Percentiles rank a stretch among this genome's conserved stretches.
phyloP scores from a whole-genome alignment of 2,113 vertebrate species.

The Campylomormyrus numenius region DNA sequence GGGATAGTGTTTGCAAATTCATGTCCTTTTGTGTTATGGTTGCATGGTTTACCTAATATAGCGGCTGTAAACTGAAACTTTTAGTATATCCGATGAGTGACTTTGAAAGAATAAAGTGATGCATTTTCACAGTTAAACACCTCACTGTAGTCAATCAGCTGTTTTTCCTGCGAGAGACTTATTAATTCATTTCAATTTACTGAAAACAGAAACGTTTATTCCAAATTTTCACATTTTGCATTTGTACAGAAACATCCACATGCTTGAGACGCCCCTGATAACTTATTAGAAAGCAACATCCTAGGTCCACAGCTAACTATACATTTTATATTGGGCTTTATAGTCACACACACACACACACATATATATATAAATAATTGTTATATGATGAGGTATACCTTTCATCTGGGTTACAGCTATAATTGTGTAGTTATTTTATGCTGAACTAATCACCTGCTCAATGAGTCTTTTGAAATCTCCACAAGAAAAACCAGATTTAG shows the following conservation, averaged over 20 bases:
- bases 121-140: not conserved
- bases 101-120: not conserved
- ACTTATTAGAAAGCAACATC: not conserved
- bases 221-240: not conserved
- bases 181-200: not conserved
- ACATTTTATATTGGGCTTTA: not conserved
- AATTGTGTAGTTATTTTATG: not conserved
- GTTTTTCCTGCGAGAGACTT: not conserved
- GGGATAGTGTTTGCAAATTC: not conserved
- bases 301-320: not conserved
- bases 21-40: not conserved
- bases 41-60: not conserved
- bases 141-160: not conserved
- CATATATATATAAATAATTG: not conserved
- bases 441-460: not conserved
- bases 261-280: not conserved
- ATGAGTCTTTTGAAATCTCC: not conserved
- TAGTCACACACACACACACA: too few species aligned
- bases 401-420: not conserved
- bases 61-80: not conserved
- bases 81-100: not conserved
- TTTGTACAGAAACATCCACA: not conserved
- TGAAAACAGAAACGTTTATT: not conserved
- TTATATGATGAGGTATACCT: not conserved
- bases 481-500: not conserved